Evolutionary conservation across 1,140 invertebrate species (phyloP).

Genomic region (Aphelenchoides besseyi): DNA sequence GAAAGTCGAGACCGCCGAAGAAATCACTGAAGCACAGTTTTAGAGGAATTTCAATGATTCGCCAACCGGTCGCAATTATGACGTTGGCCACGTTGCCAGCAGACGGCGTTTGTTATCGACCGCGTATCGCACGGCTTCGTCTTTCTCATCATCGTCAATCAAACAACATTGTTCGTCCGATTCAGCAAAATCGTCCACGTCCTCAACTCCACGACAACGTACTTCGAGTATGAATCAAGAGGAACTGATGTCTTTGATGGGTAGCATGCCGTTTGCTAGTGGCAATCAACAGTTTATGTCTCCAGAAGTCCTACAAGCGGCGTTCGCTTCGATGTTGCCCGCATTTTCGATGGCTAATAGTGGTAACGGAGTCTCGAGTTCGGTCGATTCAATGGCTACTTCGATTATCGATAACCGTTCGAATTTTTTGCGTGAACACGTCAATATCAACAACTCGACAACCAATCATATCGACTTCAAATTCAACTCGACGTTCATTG

Average conservation of each 20-base stretch:
- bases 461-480: too few relatives aligned
- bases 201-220: constrained; percentile 20
- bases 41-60: too few relatives aligned
- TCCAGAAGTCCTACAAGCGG: constrained; percentile 77
- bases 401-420: constrained; percentile 96
- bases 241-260: constrained; percentile 67
- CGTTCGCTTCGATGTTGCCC: constrained; percentile 70
- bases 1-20: too few relatives aligned
- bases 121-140: constrained; percentile 23
- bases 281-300: constrained; percentile 69
- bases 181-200: constrained; percentile 26
- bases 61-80: too few relatives aligned
- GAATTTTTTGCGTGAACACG: constrained; percentile 96
- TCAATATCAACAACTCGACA: constrained; percentile 99
- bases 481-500: too few relatives aligned
- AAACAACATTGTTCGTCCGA: constrained; percentile 29
- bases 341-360: constrained; percentile 65
- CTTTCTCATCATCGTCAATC: constrained; percentile 17
- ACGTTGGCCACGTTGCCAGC: too few relatives aligned
- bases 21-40: too few relatives aligned
- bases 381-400: constrained; percentile 74
- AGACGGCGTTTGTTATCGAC: constrained; percentile 19
- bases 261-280: constrained; percentile 65
- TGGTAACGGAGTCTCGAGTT: neutral
- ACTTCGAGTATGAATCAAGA: neutral